phyloP scores from a whole-genome alignment of 2,797 vertebrate genomes.

The Microctenopoma stevenorrisi region DNA sequence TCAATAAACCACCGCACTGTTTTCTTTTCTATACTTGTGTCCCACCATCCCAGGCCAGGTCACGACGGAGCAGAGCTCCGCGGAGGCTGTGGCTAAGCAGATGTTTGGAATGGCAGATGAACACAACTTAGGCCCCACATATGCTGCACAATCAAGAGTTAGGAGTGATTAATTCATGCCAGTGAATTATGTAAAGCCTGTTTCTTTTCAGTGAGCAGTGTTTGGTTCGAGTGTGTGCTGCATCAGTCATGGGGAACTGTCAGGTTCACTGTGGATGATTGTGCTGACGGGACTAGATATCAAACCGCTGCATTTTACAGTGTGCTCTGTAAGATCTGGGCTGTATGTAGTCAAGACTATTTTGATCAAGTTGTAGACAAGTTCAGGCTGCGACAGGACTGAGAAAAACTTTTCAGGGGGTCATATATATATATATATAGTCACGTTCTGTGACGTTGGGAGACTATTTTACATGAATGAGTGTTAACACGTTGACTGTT shows the following conservation, averaged over 20 bases:
- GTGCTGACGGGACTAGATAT: neutral
- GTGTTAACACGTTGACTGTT: no score
- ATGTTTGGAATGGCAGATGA: constrained; percentile 76
- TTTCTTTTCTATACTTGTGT: constrained; percentile 35
- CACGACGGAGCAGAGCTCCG: constrained; percentile 41
- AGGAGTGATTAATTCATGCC: constrained; percentile 72
- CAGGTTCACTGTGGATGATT: neutral
- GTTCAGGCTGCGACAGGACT: no score
- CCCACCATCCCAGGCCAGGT: constrained; percentile 38
- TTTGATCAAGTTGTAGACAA: neutral
- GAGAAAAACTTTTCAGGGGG: no score
- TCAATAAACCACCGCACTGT: constrained; percentile 47
- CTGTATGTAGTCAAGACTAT: neutral
- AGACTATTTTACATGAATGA: no score
- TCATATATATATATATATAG: no score
- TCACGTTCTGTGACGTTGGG: no score
- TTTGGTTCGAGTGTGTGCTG: constrained; percentile 37
- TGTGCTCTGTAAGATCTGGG: neutral
- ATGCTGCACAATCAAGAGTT: constrained; percentile 63
- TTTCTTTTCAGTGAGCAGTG: constrained; percentile 25
- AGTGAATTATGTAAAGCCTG: constrained; percentile 71
- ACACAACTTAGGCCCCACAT: constrained; percentile 68
- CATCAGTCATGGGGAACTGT: constrained; percentile 36
- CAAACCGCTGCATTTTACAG: neutral
- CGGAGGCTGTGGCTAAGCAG: constrained; percentile 63